Base-by-base conservation (phyloP, 2,797 vertebrate genomes). In the Hybognathus amarus region DNA sequence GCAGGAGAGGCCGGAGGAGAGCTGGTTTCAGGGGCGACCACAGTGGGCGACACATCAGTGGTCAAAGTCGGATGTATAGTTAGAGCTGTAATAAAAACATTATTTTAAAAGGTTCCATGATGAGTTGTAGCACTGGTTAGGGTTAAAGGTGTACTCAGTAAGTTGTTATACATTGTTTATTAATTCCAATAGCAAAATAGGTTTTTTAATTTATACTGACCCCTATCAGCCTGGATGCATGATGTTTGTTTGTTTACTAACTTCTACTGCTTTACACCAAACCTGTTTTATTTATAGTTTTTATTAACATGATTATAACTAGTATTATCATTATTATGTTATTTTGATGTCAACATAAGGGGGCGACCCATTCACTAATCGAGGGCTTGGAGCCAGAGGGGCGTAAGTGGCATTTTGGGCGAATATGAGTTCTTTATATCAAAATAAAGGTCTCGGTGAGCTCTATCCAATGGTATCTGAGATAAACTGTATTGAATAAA, bases 61-160 rank as follows among this genome's bases (percentile, higher is more conserved):
- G 90, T 50, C 24, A 90, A 52, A 77, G 90, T 88, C 77, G 66
- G 89, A 63, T 96, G 91, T 84, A 92, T 67, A 38, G 84, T 22
- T 1, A 88, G 82, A 77, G 89, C 92, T 94, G 88, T 56, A 85
- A 71, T 8, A 18, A 84, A 54, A 79, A 67, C 15, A n/a, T 15
- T 47, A 24, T 40, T 42, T 61, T 27, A 24, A 10, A 61, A 38
- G 8, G 22, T n/a, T 42, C 1, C 6, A 30, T n/a, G 6, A 77
- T 20, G 2, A 30, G 24, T 42, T 77, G 15, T 45, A 45, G 38
- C 8, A 45, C 10, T 45, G 3, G n/a, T 77, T 42, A 13, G 15
- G 13, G 22, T 59, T 76, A 40, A 75, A 54, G 6, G 11, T 18
- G 22, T 2, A 63, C 75, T 6, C 56, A 45, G 13, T 40, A 54